Base-by-base conservation (phyloP, 2,888 invertebrate species). In the Pachycephus smyrnensis region DNA sequence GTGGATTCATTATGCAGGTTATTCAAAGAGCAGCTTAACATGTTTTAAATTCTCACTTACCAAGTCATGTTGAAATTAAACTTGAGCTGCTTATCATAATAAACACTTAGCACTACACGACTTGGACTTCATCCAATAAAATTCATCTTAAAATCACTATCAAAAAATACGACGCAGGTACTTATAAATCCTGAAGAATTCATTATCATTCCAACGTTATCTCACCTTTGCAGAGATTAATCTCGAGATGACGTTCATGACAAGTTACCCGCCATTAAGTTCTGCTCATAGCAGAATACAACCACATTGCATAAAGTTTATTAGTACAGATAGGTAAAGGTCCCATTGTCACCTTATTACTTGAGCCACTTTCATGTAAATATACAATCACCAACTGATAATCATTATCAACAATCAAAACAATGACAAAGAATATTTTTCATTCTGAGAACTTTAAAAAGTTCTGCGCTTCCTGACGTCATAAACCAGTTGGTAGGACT, bases 11-110 rank as follows among this genome's bases (percentile, higher is more conserved):
- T 30, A 31, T 33, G 15, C 15, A 71, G 71, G 31, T 71, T 71
- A 71, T 32, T 31, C 32, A 31, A 33, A 12, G 71, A 31, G 1
- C 12, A 15, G 31, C n/a, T 71, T 71, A 32, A 12, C 4, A 11
- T 32, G 31, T 71, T 71, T 31, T 12, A 31, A 71, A 12, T 12
- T 74, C 4, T 31, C 35, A 80, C 80, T 84, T 79, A 85, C 85
- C 85, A 85, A 76, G 84, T 85, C 84, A 84, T 84, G 69, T 80
- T 79, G 76, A 12, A 76, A 23, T 71, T 23, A 55, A 55, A 23
- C 55, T 55, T 55, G 9, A 55, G 23, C 23, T 55, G 55, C 23
- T 55, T 55, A 55, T 55, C 23, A 55, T 23, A 55, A 55, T 23
- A 55, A 55, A 9, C 23, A 55, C 55, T 40, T 40, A 23, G 9